Percentiles rank a stretch among this genome's conserved stretches.
Conservation (phyloP, 1,140 invertebrate species). For the Nasonia vitripennis region DNA sequence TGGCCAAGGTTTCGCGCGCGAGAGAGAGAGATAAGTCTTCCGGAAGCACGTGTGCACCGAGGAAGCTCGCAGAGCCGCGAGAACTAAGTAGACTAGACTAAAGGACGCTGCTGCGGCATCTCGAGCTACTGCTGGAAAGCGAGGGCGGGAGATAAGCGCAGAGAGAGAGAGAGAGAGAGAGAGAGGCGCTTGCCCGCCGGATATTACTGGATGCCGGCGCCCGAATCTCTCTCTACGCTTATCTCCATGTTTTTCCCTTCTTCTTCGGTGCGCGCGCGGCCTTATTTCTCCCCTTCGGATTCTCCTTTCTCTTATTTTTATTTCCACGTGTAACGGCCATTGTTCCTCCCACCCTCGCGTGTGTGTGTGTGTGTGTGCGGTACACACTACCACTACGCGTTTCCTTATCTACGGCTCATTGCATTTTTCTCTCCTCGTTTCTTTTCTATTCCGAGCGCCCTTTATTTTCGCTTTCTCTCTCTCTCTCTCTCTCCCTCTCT, state of each 20-base stretch:
- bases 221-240: background rate
- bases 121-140: background rate
- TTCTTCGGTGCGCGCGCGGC: too few relatives aligned
- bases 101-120: background rate
- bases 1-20: background rate
- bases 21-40: constrained; percentile 24
- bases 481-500: too few relatives aligned
- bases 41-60: background rate
- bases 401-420: constrained; percentile 48
- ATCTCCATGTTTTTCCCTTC: constrained; percentile 21
- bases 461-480: background rate
- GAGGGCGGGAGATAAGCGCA: constrained; percentile 27
- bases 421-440: constrained; percentile 51
- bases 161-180: constrained; percentile 9
- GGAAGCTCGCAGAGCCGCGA: background rate
- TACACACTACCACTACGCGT: background rate
- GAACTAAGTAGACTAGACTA: constrained; percentile 1
- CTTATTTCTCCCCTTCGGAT: background rate
- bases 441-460: constrained; percentile 35
- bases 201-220: constrained; percentile 47
- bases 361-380: too few relatives aligned
- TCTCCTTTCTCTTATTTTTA: background rate
- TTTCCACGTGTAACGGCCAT: constrained; percentile 1
- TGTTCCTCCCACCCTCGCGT: background rate
- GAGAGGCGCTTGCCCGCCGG: constrained; percentile 41